Evolutionary conservation across 2,888 invertebrate genomes (phyloP), one percentile per base, ranked within the genome.

Genomic region (Monoplex corrugatus): DNA sequence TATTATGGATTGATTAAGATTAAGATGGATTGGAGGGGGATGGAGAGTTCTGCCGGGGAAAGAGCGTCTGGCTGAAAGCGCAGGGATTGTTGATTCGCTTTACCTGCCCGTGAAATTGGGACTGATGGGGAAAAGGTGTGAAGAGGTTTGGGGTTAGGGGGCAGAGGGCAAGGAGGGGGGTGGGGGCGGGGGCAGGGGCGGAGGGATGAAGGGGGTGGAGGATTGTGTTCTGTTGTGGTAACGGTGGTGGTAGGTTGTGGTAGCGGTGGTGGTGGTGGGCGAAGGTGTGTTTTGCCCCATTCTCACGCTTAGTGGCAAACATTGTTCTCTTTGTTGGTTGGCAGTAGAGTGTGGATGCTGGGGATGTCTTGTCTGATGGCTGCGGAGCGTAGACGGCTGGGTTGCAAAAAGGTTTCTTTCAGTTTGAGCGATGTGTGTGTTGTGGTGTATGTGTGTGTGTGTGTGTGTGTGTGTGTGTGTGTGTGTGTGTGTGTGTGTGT

Each of bases 1-100:
- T 43, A 83, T 83, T 83, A 83, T 32, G 83, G 83, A 45, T 83
- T 83, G 83, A 83, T 83, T 82, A 82, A n/a, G 82, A 82, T 82
- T 83, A 83, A 83, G 83, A 83, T 83, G 50, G 83, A 83, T 45
- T 82, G 83, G 82, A 19, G 23, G 45, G 72, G 72, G 35, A 32
- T 72, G 32, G 72, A 10, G 72, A n/a, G n/a, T 23, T 68, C 28
- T 23, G 68, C 28, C n/a, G 63, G 63, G 68, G 68, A 1, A 13
- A 16, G 35, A 72, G 72, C 6, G 35, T 13, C 32, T 32, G 8
- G 72, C 1, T 32, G 72, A 68, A 72, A 72, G 35, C 10, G 72
- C 6, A 23, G 5, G 75, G 38, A 5, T 40, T 43, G 44, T 82
- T 82, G 82, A 82, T 82, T 82, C 35, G 50, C 45, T 78, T 78